Percentiles rank a stretch among this genome's conserved stretches.
phyloP scores from a whole-genome alignment of 2,113 vertebrate species.

The Eulemur rufifrons region DNA sequence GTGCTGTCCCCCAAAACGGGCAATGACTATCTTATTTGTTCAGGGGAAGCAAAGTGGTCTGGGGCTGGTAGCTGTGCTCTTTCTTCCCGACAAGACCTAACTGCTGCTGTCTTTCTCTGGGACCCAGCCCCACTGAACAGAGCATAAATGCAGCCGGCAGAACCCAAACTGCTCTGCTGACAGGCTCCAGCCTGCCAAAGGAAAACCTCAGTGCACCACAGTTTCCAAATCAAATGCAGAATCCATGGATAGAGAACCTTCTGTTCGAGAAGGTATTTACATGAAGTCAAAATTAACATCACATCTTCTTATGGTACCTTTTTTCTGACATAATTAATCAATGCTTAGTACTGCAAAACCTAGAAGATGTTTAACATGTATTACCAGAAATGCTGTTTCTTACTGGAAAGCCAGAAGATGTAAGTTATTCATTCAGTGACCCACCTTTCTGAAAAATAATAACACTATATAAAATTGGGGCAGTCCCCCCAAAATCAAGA shows the following conservation, averaged over 20 bases:
- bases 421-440: not conserved
- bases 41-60: not conserved
- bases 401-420: not conserved
- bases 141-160: not conserved
- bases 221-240: not conserved
- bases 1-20: not conserved
- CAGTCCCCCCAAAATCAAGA: not conserved
- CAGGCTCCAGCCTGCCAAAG: not conserved
- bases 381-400: not conserved
- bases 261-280: not conserved
- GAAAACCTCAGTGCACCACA: not conserved
- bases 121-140: not conserved
- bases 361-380: not conserved
- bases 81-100: slow-evolving; percentile 41
- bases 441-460: not conserved
- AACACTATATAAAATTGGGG: not conserved
- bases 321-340: not conserved
- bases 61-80: not conserved
- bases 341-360: not conserved
- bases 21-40: slow-evolving; percentile 36
- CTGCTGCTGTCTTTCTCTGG: not conserved
- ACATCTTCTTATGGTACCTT: not conserved
- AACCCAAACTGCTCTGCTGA: not conserved
- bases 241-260: not conserved
- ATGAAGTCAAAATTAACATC: not conserved